A percentile compares a stretch with the other conserved stretches of the same genome.
These are phyloP conservation scores for Oedothorax gibbosus DNA, from an alignment of 1,140 invertebrate species.

Conservation along the genomic window DNA sequence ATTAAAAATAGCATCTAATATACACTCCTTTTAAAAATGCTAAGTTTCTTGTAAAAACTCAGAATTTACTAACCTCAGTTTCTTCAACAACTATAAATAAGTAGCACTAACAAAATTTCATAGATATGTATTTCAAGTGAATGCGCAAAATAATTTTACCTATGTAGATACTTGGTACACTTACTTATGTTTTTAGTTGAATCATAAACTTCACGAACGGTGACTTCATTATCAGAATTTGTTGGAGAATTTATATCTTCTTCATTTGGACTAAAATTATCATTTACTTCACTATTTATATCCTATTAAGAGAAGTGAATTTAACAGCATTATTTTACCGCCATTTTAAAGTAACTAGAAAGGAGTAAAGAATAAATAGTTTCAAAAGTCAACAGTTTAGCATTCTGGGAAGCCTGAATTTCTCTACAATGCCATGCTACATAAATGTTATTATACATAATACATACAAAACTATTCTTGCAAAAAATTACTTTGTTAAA, in stretches of 20 bases:
- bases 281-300: neutral
- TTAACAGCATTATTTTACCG: too few relatives aligned
- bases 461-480: too few relatives aligned
- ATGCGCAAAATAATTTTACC: conserved; percentile 18
- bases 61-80: neutral
- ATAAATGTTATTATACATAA: too few relatives aligned
- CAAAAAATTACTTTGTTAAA: too few relatives aligned
- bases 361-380: too few relatives aligned
- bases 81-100: too few relatives aligned
- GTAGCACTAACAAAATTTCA: neutral
- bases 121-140: neutral
- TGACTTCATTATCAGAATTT: conserved; percentile 51
- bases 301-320: neutral
- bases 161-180: conserved; percentile 16
- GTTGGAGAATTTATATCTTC: conserved; percentile 4
- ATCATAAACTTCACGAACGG: conserved; percentile 15
- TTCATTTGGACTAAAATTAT: neutral
- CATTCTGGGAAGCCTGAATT: too few relatives aligned
- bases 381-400: too few relatives aligned
- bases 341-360: too few relatives aligned
- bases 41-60: neutral
- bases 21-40: neutral
- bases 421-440: too few relatives aligned
- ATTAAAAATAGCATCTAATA: neutral
- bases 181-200: conserved; percentile 13